Conservation (phyloP, 2,797 vertebrate species). For the Sebastes itinus region DNA sequence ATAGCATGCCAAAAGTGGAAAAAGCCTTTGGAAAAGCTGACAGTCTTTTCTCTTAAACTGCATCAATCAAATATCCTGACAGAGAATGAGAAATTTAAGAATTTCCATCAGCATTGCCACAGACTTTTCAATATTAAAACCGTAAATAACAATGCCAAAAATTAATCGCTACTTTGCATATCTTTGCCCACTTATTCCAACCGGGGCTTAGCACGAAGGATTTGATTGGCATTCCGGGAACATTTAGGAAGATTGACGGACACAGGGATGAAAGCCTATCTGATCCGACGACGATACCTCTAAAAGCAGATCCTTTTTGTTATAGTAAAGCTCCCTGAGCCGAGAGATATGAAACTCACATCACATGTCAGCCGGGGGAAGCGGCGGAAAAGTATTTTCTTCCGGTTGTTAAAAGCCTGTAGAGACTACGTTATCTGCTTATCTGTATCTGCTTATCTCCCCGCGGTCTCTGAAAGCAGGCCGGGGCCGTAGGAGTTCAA, state of each 20-base stretch:
- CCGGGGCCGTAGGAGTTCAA: conserved; percentile 63
- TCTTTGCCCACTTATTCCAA: conserved; percentile 29
- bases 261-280: conserved; percentile 43
- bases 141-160: conserved; percentile 45
- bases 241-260: conserved; percentile 48
- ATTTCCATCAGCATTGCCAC: conserved; percentile 28
- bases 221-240: conserved; percentile 40
- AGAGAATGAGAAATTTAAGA: conserved; percentile 55
- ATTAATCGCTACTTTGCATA: conserved; percentile 9
- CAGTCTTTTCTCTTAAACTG: conserved; percentile 56
- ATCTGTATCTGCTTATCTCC: conserved; percentile 75
- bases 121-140: conserved; percentile 50
- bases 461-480: conserved; percentile 67
- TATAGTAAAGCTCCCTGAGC: conserved; percentile 58
- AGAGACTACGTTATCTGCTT: conserved; percentile 76
- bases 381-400: conserved; percentile 51
- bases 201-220: conserved; percentile 27
- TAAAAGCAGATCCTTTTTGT: conserved; percentile 63
- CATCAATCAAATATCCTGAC: conserved; percentile 67
- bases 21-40: conserved; percentile 61
- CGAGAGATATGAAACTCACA: conserved; percentile 65
- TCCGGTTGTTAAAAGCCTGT: conserved; percentile 75
- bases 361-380: conserved; percentile 53
- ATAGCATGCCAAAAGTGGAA: conserved; percentile 67
- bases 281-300: conserved; percentile 47